Evolutionary conservation across 2,888 invertebrate species (phyloP).

Genomic region (Esperia sulphurella): DNA sequence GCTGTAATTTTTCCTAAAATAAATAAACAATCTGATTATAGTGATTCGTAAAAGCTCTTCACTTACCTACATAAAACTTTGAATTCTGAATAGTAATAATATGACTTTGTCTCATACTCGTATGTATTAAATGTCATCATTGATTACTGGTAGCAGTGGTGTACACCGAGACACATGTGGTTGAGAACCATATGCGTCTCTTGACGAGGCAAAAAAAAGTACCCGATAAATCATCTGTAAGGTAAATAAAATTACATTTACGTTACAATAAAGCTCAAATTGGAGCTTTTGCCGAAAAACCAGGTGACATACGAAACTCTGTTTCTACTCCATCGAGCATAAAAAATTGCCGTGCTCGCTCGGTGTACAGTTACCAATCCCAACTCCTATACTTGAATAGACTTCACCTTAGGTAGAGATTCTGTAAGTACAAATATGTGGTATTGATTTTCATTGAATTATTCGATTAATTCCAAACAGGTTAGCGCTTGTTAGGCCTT

Average conservation of each 20-base stretch:
- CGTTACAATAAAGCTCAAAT: conserved; percentile 28
- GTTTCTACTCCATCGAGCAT: conserved; percentile 68
- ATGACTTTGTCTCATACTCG: no score
- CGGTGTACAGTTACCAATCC: conserved; percentile 52
- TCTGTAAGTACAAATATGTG: no score
- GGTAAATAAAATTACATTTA: conserved; percentile 21
- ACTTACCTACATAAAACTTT: background rate
- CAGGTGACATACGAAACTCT: conserved; percentile 65
- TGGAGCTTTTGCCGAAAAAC: conserved; percentile 23
- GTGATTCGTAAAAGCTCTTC: background rate
- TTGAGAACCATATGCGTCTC: conserved; percentile 44
- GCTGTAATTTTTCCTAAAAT: no score
- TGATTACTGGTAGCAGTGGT: conserved; percentile 41
- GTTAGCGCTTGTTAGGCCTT: no score
- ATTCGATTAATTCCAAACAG: no score
- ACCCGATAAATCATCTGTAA: conserved; percentile 1
- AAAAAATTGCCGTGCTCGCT: conserved; percentile 64
- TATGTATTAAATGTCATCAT: conserved; percentile 35
- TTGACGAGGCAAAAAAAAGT: conserved; percentile 25
- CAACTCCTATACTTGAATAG: conserved; percentile 25
- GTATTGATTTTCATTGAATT: no score
- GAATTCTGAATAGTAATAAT: background rate
- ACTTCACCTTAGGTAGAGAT: background rate
- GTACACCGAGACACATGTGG: conserved; percentile 53
- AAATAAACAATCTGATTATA: no score